These are phyloP conservation scores for Coleophora deauratella DNA, from an alignment of 2,888 invertebrate species.

Conservation along the genomic window DNA sequence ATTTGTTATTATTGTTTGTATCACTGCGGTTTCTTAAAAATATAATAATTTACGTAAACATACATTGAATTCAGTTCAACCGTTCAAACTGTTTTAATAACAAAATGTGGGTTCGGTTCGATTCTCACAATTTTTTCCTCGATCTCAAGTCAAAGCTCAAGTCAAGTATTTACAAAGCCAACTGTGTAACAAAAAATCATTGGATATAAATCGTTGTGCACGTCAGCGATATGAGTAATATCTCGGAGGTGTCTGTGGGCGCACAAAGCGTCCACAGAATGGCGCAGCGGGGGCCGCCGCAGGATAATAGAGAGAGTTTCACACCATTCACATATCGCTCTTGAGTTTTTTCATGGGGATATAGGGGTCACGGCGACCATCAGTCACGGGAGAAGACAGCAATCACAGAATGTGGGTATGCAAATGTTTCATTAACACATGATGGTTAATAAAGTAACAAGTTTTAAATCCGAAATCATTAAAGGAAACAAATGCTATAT, in stretches of 20 bases:
- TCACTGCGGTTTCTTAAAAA: no score
- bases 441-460: neutral
- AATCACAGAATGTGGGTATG: slow-evolving; percentile 24
- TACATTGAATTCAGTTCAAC: no score
- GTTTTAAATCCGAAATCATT: no score
- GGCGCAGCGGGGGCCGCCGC: slow-evolving; percentile 49
- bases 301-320: slow-evolving; percentile 49
- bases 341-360: slow-evolving; percentile 40
- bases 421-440: slow-evolving; percentile 11
- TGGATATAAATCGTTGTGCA: slow-evolving; percentile 48
- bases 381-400: slow-evolving; percentile 4
- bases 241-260: slow-evolving; percentile 31
- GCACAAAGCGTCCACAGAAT: slow-evolving; percentile 47
- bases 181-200: slow-evolving; percentile 42
- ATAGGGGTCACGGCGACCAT: slow-evolving; percentile 24
- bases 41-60: no score
- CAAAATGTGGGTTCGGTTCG: neutral
- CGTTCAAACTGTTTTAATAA: no score
- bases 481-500: no score
- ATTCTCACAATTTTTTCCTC: slow-evolving; percentile 29
- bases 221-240: slow-evolving; percentile 35
- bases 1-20: no score
- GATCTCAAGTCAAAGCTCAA: slow-evolving; percentile 18
- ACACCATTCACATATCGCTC: slow-evolving; percentile 52
- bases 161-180: slow-evolving; percentile 33